Base-by-base conservation (phyloP, 2,888 invertebrate genomes). In the Quadroppia sp. region DNA sequence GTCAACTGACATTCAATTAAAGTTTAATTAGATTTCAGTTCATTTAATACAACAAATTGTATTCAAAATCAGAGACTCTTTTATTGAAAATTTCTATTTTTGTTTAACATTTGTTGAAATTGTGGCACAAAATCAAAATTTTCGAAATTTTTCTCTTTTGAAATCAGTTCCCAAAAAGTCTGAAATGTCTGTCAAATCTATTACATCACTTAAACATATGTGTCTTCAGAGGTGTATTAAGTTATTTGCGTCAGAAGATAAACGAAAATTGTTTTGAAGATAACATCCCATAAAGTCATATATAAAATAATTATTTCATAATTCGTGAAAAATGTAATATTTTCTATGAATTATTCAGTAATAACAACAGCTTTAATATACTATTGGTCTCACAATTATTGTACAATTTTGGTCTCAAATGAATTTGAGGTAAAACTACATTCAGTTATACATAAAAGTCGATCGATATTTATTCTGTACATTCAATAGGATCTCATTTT, bases 121-220 rank as follows among this genome's bases (percentile, higher is more conserved):
- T 45, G 45, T 45, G 45, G 45, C 45, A 45, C 45, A 17, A 45
- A 45, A 45, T 45, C 45, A 45, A 45, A 45, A 45, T 45, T 45
- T 45, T 7, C 15, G 45, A n/a, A n/a, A n/a, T n/a, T n/a, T n/a
- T n/a, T 45, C 45, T 13, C 45, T 13, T 45, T 15, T 45, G 45
- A 45, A 17, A 45, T 7, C 17, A 45, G 45, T 45, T 2, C 17
- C 6, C 45, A 45, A 45, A 17, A 11, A 7, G 45, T 45, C 45
- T 45, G 45, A 45, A 45, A 45, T 45, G 45, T 45, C 2, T 45
- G 17, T 45, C 6, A 45, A 45, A 45, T 15, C 6, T 45, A 15
- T 45, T 45, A 45, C 45, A 45, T 45, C 45, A 45, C 45, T 45
- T 15, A 45, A 36, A 45, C 45, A 45, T 45, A 45, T 45, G 45